Conservation (phyloP, 2,888 invertebrate genomes). For the Limnephilus lunatus region DNA sequence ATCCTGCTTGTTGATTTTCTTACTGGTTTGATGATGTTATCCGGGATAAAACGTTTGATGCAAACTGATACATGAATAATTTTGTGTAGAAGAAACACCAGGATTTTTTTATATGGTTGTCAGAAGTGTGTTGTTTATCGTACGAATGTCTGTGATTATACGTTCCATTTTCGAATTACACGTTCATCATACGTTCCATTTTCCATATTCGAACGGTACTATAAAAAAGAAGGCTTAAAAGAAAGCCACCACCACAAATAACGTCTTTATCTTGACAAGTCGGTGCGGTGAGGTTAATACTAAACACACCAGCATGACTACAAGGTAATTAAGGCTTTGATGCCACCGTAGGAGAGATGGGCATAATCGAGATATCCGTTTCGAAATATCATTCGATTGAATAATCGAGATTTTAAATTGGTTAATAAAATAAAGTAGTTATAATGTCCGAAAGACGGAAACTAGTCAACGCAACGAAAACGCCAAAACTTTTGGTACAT, state of each 20-base stretch:
- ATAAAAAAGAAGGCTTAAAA: not conserved
- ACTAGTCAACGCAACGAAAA: not conserved
- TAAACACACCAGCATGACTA: not conserved
- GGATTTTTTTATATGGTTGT: too few species aligned
- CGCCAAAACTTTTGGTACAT: not conserved
- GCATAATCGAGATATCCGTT: not conserved
- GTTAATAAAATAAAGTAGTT: not conserved
- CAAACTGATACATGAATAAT: too few species aligned
- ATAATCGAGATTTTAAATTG: not conserved
- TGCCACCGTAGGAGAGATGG: not conserved
- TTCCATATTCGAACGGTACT: not conserved
- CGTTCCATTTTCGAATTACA: too few species aligned
- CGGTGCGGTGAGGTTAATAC: not conserved
- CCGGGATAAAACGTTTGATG: too few species aligned
- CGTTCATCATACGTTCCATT: too few species aligned
- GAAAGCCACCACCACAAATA: not conserved
- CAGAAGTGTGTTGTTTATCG: too few species aligned
- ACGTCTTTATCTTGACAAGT: not conserved
- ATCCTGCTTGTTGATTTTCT: too few species aligned
- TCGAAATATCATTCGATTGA: not conserved
- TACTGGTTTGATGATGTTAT: too few species aligned
- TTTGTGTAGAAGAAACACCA: too few species aligned
- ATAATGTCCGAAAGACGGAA: not conserved
- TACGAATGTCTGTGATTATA: too few species aligned
- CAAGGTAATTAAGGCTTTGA: not conserved